These are phyloP conservation scores for Pheosia gnoma DNA, from an alignment of 2,888 invertebrate genomes.

Conservation along the genomic window DNA sequence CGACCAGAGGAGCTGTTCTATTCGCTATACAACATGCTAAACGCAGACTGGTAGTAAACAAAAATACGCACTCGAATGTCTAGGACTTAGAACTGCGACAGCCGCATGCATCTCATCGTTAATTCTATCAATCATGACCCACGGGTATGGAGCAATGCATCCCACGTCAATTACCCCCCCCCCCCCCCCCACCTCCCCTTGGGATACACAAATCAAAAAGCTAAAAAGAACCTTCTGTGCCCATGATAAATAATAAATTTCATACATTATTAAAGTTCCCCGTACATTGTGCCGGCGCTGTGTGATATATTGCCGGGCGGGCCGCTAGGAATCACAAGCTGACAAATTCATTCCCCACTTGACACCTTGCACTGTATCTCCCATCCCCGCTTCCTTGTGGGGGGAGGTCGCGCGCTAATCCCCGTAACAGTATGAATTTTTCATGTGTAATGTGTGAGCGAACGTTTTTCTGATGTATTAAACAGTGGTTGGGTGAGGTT, in stretches of 20 bases:
- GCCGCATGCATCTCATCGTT: too few relatives aligned
- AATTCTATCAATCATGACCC: too few relatives aligned
- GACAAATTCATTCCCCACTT: slow-evolving; percentile 76
- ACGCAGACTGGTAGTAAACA: too few relatives aligned
- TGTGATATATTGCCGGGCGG: slow-evolving; percentile 63
- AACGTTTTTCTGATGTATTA: slow-evolving; percentile 28
- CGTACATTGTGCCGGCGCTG: slow-evolving; percentile 28
- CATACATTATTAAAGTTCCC: slow-evolving; percentile 29
- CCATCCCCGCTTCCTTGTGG: slow-evolving; percentile 24
- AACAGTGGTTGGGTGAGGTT: slow-evolving; percentile 9
- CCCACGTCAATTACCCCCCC: too few relatives aligned
- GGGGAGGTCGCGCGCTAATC: slow-evolving; percentile 44
- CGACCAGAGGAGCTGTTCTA: too few relatives aligned
- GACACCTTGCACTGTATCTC: slow-evolving; percentile 56
- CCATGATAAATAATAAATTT: slow-evolving; percentile 28
- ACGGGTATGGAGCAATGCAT: too few relatives aligned
- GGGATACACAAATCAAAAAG: slow-evolving; percentile 34
- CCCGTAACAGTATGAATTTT: slow-evolving; percentile 47
- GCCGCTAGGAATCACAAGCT: slow-evolving; percentile 64
- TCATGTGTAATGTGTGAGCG: slow-evolving; percentile 38
- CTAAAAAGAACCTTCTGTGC: slow-evolving; percentile 17
- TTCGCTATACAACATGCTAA: too few relatives aligned
- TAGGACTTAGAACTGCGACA: too few relatives aligned
- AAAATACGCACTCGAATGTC: too few relatives aligned
- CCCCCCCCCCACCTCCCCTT: neutral